Conservation (phyloP, 2,113 vertebrate genomes). For the Thamnaconus septentrionalis region DNA sequence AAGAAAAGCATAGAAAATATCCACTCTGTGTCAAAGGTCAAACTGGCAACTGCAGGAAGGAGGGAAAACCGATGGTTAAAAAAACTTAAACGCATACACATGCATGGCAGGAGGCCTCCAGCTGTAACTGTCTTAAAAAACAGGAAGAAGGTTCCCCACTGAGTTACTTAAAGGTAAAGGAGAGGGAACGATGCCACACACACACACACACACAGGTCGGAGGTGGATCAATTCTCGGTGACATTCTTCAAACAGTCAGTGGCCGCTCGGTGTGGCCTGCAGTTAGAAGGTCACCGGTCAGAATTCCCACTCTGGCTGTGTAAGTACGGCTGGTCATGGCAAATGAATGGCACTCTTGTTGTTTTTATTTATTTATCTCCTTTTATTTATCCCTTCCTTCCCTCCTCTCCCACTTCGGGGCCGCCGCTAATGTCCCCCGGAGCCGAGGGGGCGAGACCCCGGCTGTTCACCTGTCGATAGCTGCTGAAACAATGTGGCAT, state of each 20-base stretch:
- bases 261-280: constrained; percentile 23
- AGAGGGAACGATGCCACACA: background rate
- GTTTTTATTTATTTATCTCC: too few species aligned
- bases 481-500: background rate
- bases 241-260: constrained; percentile 40
- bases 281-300: constrained; percentile 31
- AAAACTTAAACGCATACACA: background rate
- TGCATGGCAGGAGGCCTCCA: background rate
- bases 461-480: constrained; percentile 15
- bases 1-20: too few species aligned
- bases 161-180: constrained; percentile 10
- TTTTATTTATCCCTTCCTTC: too few species aligned
- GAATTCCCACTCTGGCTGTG: constrained; percentile 21
- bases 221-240: constrained; percentile 28
- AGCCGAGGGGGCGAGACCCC: constrained; percentile 12
- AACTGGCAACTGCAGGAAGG: background rate
- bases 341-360: constrained; percentile 20
- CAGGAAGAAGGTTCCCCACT: background rate
- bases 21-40: too few species aligned
- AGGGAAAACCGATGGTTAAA: background rate
- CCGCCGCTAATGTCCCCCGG: constrained; percentile 11
- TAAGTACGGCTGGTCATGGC: constrained; percentile 19
- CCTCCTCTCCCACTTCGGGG: constrained; percentile 14
- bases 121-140: too few species aligned
- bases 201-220: background rate